These are phyloP conservation scores for Macheiramphus alcinus DNA, from an alignment of 2,113 vertebrate species.

Conservation along the genomic window DNA sequence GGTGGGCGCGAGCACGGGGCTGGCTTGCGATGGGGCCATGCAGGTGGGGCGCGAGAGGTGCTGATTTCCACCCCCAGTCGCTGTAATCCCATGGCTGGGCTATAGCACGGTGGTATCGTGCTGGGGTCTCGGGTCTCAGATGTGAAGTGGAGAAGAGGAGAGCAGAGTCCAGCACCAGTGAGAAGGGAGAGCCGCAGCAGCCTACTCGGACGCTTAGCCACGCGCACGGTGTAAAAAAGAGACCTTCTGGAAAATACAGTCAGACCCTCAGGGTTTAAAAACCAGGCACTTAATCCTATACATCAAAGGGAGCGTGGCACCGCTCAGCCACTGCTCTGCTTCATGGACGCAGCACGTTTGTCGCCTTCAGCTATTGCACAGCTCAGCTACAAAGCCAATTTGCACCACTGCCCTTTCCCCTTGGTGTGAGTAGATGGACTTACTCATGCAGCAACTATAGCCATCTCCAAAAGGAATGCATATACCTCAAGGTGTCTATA, in stretches of 20 bases:
- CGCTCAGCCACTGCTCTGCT: background rate
- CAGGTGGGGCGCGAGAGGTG: fast-evolving
- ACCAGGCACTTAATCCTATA: background rate
- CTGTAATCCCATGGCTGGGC: background rate
- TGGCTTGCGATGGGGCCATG: fast-evolving
- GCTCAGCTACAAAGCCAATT: background rate
- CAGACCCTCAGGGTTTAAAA: background rate
- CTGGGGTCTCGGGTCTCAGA: background rate
- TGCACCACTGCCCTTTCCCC: background rate
- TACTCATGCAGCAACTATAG: background rate
- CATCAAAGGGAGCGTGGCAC: background rate
- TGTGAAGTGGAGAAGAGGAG: background rate
- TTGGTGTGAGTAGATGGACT: background rate
- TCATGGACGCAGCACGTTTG: fast-evolving
- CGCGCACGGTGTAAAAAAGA: fast-evolving
- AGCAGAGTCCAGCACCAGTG: background rate
- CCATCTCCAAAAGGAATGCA: background rate
- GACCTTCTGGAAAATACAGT: background rate
- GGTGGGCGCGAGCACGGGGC: fast-evolving
- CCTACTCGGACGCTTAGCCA: background rate
- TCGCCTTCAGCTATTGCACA: background rate
- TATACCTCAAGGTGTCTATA: background rate
- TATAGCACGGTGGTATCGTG: fast-evolving
- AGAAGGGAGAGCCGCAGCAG: background rate
- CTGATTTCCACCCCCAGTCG: background rate